Base-by-base conservation (phyloP, 2,888 invertebrate species). In the Microplitis manilae region DNA sequence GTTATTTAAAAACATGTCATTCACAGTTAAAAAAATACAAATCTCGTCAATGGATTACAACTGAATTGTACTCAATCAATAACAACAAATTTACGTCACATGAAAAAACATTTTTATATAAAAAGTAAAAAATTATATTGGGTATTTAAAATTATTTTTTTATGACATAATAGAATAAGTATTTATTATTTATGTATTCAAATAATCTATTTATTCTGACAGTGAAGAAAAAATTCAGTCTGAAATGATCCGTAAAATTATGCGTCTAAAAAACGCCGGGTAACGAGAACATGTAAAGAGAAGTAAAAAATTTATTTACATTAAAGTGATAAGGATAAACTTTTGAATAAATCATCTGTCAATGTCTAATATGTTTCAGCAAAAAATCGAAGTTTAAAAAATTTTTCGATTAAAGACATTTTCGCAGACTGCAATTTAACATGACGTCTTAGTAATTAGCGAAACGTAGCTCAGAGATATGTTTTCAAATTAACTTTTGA, bases 291-390 rank as follows among this genome's bases (percentile, higher is more conserved):
- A 65, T 65, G 20, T 62, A 38, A 65, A 65, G 30, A 65, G 13
- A 65, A 65, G 20, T 65, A 30, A 65, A 62, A 17, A 15, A 62
- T 15, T 6, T n/a, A 62, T 62, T n/a, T 62, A 17, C 62, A n/a
- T 62, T 17, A 62, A 62, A 65, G 8, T 30, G 65, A 65, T 17
- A 65, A 13, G 13, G 8, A 65, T 65, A 65, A 7, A 30, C 8
- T 65, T 13, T 30, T 65, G 38, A 65, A 65, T 65, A 38, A 38
- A 65, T 65, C 13, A 38, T 30, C 65, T 65, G 38, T 65, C 65
- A 65, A 65, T 65, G 38, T 65, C 30, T 30, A 65, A 20, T 65
- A 6, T 17, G 65, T 65, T 15, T 17, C 6, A 30, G 65, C 13
- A 30, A 65, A 17, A 62, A 13, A 13, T 7, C 13, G 8, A 65